phyloP scores from a whole-genome alignment of 2,797 vertebrate species.

The Hippopotamyrus pictus region DNA sequence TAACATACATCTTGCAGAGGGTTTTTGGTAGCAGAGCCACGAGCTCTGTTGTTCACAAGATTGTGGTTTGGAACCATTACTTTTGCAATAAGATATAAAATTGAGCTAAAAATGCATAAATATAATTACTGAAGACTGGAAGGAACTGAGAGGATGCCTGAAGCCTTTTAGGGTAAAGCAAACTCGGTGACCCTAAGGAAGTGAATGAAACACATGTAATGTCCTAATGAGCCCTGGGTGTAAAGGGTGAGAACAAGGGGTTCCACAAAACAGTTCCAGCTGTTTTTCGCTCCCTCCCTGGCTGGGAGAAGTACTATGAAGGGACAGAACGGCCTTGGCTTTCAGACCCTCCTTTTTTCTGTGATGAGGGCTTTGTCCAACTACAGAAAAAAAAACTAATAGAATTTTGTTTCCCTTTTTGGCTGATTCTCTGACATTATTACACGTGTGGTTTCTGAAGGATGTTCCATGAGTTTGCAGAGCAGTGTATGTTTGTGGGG shows the following conservation, averaged over 20 bases:
- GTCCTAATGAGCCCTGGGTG: constrained; percentile 11
- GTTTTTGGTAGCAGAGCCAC: background rate
- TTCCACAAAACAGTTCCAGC: constrained; percentile 14
- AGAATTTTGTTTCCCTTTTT: constrained; percentile 24
- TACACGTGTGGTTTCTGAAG: constrained; percentile 48
- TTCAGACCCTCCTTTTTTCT: background rate
- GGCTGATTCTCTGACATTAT: constrained; percentile 37
- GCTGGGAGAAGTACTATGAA: background rate
- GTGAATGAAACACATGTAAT: constrained; percentile 6
- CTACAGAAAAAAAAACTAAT: background rate
- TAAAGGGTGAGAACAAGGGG: background rate
- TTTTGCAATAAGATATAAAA: background rate
- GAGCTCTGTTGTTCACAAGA: background rate
- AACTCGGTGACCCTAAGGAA: background rate
- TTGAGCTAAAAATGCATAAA: background rate
- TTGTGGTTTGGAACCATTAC: background rate
- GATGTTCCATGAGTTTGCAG: constrained; percentile 5
- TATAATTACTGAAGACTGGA: background rate
- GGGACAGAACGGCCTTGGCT: background rate
- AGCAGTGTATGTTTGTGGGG: constrained; percentile 22
- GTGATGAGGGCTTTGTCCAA: background rate
- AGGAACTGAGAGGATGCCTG: background rate
- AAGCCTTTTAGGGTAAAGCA: background rate
- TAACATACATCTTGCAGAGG: background rate
- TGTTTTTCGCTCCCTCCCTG: background rate